These are phyloP conservation scores for Scytalopus superciliaris DNA, from an alignment of 2,113 vertebrate species.

Conservation along the genomic window DNA sequence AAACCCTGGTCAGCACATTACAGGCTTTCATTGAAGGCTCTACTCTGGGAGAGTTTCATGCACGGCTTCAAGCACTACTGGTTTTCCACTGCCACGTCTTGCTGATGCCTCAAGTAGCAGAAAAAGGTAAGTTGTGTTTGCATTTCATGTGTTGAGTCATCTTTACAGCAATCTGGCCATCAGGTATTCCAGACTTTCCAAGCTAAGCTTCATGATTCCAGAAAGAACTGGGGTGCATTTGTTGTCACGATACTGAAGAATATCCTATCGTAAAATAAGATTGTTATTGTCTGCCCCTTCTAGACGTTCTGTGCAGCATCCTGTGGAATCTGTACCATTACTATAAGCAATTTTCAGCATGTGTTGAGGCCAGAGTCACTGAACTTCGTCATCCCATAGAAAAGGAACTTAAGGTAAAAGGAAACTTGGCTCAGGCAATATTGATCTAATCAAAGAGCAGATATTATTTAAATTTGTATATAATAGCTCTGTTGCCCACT, in stretches of 20 bases:
- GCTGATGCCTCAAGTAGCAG: conserved; percentile 79
- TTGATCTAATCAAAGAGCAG: background rate
- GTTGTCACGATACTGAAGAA: background rate
- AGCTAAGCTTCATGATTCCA: background rate
- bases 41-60: conserved; percentile 86
- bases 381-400: conserved; percentile 90
- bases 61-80: conserved; percentile 84
- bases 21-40: conserved; percentile 94
- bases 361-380: conserved; percentile 80
- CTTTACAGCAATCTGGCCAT: background rate
- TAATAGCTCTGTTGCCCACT: background rate
- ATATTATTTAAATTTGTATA: background rate
- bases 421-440: background rate
- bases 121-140: conserved; percentile 77
- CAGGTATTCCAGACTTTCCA: background rate
- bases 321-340: conserved; percentile 95
- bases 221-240: background rate
- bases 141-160: background rate
- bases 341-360: conserved; percentile 89
- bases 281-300: conserved; percentile 7
- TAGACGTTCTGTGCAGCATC: conserved; percentile 86
- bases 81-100: conserved; percentile 95
- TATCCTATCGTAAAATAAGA: background rate
- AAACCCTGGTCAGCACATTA: conserved; percentile 80
- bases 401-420: conserved; percentile 92